Evolutionary conservation across 2,113 vertebrate genomes (phyloP).

Genomic region (Cheirogaleus medius): DNA sequence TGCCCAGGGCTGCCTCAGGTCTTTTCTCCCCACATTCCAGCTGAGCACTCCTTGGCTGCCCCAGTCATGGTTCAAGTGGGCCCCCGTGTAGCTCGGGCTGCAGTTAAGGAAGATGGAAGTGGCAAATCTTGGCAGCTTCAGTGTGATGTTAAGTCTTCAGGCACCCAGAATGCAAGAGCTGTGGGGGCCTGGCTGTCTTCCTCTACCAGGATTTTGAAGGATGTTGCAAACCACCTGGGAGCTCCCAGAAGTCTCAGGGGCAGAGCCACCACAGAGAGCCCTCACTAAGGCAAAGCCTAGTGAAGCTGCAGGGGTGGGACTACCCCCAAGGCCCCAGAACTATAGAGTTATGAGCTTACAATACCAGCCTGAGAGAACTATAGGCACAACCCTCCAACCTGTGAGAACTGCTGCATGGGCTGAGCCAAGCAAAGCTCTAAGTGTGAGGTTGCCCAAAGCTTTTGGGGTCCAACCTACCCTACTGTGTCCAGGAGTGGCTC

Average conservation of each 20-base stretch:
- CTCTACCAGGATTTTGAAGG: not conserved
- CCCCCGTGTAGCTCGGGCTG: not conserved
- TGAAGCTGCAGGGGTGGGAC: not conserved
- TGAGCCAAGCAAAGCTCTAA: not conserved
- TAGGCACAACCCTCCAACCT: not conserved
- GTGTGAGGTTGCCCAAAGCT: too few species aligned
- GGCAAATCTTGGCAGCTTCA: not conserved
- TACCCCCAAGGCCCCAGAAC: not conserved
- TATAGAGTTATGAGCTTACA: not conserved
- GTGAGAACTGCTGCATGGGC: not conserved
- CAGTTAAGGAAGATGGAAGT: not conserved
- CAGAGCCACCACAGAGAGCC: not conserved
- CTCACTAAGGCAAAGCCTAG: not conserved
- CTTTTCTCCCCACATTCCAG: not conserved
- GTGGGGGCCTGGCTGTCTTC: not conserved
- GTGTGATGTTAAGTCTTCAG: not conserved
- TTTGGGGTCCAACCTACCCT: not conserved
- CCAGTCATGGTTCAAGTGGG: not conserved
- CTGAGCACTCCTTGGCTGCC: not conserved
- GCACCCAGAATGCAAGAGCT: not conserved
- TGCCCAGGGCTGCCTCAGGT: not conserved
- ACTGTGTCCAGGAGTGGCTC: not conserved
- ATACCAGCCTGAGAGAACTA: not conserved
- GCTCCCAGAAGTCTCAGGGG: not conserved
- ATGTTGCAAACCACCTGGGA: not conserved